Conservation (phyloP, 2,113 vertebrate genomes). For the Eublepharis macularius region DNA sequence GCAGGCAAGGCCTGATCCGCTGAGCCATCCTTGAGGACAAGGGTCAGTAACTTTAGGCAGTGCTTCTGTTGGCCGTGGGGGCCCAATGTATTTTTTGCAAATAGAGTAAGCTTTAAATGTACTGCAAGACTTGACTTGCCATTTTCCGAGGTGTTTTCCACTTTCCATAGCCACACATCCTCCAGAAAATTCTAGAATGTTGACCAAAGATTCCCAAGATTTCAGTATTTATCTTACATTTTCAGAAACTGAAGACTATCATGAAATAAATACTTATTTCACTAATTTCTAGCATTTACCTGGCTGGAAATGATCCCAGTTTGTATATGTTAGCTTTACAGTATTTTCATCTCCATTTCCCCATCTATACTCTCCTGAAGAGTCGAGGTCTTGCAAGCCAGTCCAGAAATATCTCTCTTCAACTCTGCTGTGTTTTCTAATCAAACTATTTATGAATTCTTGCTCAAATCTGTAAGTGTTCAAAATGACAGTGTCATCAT, state of each 20-base stretch:
- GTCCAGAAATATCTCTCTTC: conserved; percentile 87
- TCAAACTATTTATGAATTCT: conserved; percentile 88
- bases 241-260: neutral
- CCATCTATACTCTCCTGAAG: conserved; percentile 88
- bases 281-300: conserved; percentile 68
- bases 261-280: neutral
- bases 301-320: conserved; percentile 89
- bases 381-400: conserved; percentile 83
- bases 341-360: conserved; percentile 61
- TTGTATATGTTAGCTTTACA: conserved; percentile 78
- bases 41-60: conserved; percentile 71
- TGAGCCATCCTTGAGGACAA: conserved; percentile 88
- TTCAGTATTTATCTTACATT: neutral
- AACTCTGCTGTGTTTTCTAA: conserved; percentile 75
- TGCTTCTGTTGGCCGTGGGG: conserved; percentile 67
- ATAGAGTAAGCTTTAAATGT: conserved; percentile 87
- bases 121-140: conserved; percentile 88
- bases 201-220: conserved; percentile 15
- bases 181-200: conserved; percentile 70
- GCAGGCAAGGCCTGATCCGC: conserved; percentile 77
- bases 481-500: neutral
- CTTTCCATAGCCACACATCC: conserved; percentile 86
- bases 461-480: conserved; percentile 89
- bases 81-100: conserved; percentile 81
- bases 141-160: conserved; percentile 82